These are phyloP conservation scores for Tonatia bakeri DNA, from an alignment of 2,113 vertebrate species.

Conservation along the genomic window DNA sequence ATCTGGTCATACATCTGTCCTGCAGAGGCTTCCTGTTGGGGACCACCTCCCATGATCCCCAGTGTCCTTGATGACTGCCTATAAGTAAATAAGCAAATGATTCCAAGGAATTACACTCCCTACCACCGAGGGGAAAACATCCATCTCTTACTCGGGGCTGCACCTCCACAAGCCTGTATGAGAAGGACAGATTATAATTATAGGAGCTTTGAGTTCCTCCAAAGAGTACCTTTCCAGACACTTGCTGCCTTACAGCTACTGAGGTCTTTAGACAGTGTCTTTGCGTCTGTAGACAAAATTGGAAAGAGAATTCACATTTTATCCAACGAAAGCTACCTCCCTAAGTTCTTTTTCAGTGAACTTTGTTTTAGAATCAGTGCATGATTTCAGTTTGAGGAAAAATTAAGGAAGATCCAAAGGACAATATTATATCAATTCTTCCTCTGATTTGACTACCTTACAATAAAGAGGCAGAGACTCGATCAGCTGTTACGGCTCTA, in stretches of 20 bases:
- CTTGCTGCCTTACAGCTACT: background rate
- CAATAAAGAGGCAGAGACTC: conserved; percentile 8
- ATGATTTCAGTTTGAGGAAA: background rate
- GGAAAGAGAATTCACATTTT: conserved; percentile 2
- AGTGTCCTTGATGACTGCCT: background rate
- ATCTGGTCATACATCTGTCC: background rate
- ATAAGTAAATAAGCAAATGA: background rate
- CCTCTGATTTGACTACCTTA: background rate
- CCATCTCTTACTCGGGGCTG: background rate
- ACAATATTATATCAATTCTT: background rate
- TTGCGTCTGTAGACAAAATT: background rate
- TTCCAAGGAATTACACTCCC: background rate
- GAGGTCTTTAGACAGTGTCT: background rate
- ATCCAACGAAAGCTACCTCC: background rate
- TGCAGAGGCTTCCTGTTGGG: background rate
- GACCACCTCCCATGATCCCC: background rate
- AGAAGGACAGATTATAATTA: background rate
- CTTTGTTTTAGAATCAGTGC: conserved; percentile 10
- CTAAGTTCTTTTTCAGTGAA: background rate
- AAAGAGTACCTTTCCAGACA: background rate
- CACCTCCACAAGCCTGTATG: background rate
- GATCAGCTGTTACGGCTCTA: background rate
- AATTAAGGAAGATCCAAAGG: background rate
- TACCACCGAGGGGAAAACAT: background rate
- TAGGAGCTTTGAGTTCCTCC: background rate